Percentiles rank a stretch among this genome's conserved stretches.
Evolutionary conservation across 2,888 invertebrate genomes (phyloP).

Genomic region (Idaea aversata): DNA sequence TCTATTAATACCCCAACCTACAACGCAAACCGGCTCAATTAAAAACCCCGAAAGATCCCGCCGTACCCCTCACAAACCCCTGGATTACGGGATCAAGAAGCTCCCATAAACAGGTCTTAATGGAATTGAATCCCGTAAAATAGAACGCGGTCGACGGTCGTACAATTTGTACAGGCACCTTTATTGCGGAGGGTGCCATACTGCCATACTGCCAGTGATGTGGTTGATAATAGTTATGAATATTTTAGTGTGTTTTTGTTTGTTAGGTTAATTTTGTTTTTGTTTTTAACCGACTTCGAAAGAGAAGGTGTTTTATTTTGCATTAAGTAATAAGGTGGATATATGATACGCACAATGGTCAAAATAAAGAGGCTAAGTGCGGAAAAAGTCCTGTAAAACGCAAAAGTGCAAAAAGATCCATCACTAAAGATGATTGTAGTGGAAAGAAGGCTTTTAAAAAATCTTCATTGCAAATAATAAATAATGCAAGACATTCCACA

Average conservation of each 20-base stretch:
- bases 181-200: not conserved
- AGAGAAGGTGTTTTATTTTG: not conserved
- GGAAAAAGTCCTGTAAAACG: no score
- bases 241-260: slow-evolving; percentile 26
- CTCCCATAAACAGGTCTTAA: slow-evolving; percentile 60
- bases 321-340: no score
- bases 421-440: no score
- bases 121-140: slow-evolving; percentile 66
- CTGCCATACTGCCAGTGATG: not conserved
- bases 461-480: no score
- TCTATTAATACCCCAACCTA: not conserved
- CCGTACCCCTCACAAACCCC: slow-evolving; percentile 24
- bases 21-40: not conserved
- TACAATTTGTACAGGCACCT: slow-evolving; percentile 31
- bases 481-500: no score
- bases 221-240: slow-evolving; percentile 26
- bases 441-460: no score
- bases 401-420: no score
- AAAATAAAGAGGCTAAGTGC: no score
- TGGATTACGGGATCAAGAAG: slow-evolving; percentile 34
- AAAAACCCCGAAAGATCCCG: slow-evolving; percentile 7
- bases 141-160: slow-evolving; percentile 36
- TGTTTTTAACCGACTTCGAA: slow-evolving; percentile 7
- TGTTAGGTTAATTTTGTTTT: slow-evolving; percentile 10
- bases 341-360: no score